Conservation (phyloP, 2,888 invertebrate genomes). For the Plagodis pulveraria region DNA sequence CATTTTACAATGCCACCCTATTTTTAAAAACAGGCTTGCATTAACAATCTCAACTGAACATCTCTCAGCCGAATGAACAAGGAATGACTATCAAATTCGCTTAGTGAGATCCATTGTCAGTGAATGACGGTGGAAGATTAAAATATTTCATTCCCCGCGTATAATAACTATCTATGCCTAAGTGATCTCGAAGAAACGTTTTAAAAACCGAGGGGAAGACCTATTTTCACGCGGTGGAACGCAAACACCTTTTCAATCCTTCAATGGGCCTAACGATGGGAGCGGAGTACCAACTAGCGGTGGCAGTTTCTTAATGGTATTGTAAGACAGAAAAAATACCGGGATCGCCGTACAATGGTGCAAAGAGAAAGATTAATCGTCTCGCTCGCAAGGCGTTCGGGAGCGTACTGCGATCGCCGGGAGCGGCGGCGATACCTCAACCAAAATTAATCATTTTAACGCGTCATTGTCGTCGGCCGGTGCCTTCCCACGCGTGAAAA, state of each 20-base stretch:
- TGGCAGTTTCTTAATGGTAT: constrained; percentile 83
- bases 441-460: constrained; percentile 84
- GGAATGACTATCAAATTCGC: constrained; percentile 77
- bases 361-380: constrained; percentile 83
- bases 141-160: constrained; percentile 73
- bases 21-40: constrained; percentile 48
- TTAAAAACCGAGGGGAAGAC: constrained; percentile 76
- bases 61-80: constrained; percentile 64
- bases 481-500: constrained; percentile 72
- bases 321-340: constrained; percentile 82
- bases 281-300: constrained; percentile 77
- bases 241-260: constrained; percentile 85
- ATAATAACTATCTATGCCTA: constrained; percentile 84
- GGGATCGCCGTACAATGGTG: constrained; percentile 77
- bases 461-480: constrained; percentile 73
- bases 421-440: constrained; percentile 60
- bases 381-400: constrained; percentile 60
- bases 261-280: constrained; percentile 76
- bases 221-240: constrained; percentile 77
- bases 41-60: constrained; percentile 48
- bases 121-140: constrained; percentile 82
- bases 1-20: constrained; percentile 38
- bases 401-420: constrained; percentile 31
- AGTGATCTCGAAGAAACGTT: constrained; percentile 76
- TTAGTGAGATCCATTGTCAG: constrained; percentile 69